Evolutionary conservation across 2,113 vertebrate genomes (phyloP).

Genomic region (Salvator merianae): DNA sequence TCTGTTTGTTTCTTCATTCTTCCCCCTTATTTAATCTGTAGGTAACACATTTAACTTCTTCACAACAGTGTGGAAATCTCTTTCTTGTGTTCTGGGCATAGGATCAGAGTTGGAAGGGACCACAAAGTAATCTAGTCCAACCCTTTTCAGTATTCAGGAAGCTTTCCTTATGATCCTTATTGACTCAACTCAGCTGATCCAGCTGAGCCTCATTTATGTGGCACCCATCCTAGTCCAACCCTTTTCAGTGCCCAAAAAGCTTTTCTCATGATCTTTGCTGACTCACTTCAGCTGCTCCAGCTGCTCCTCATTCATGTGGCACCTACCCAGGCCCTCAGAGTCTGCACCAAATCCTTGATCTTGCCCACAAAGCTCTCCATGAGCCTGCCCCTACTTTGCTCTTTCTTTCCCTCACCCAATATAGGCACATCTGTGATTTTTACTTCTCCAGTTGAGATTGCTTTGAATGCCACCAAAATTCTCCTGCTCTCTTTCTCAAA

Average conservation of each 20-base stretch:
- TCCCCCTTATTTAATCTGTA: background rate
- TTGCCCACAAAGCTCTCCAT: background rate
- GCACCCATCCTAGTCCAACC: background rate
- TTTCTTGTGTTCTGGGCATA: background rate
- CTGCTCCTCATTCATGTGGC: background rate
- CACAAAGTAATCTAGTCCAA: background rate
- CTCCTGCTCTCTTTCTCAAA: too few relatives aligned
- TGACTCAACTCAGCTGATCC: background rate
- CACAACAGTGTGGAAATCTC: background rate
- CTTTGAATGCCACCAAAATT: too few relatives aligned
- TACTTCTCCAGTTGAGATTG: background rate
- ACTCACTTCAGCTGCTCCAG: too few relatives aligned
- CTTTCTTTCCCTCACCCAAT: background rate
- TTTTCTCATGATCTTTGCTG: too few relatives aligned
- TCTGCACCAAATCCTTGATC: background rate
- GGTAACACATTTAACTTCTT: background rate
- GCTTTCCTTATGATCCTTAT: background rate
- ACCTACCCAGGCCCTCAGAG: too few relatives aligned
- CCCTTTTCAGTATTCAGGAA: background rate
- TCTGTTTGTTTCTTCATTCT: background rate
- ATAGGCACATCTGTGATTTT: background rate
- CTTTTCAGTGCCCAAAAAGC: background rate
- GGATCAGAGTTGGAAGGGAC: too few relatives aligned
- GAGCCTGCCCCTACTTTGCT: background rate
- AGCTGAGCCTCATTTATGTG: too few relatives aligned